Percentiles rank a stretch among this genome's conserved stretches.
Conservation (phyloP, 2,888 invertebrate genomes). For the Pristionchus japonicus region DNA sequence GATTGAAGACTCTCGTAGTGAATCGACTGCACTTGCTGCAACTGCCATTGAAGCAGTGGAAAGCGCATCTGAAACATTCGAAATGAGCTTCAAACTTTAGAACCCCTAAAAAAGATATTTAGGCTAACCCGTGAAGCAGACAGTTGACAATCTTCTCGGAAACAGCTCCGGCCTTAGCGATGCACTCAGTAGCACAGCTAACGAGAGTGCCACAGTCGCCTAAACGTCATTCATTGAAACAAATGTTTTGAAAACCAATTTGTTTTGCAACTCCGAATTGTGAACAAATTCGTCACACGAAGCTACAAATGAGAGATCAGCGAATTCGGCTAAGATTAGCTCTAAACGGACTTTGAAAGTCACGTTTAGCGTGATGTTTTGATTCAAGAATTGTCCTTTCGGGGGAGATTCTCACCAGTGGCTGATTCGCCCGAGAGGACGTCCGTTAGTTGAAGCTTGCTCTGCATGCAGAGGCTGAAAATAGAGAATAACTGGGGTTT, state of each 20-base stretch:
- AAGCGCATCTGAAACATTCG: conserved; percentile 12
- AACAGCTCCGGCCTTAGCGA: conserved; percentile 28
- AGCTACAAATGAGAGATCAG: background rate
- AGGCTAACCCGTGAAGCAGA: conserved; percentile 32
- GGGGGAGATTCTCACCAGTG: conserved; percentile 11
- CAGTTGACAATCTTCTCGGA: conserved; percentile 21
- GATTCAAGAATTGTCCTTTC: background rate
- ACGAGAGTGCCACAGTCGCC: conserved; percentile 32
- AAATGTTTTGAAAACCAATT: background rate
- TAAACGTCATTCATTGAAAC: background rate
- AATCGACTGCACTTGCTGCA: conserved; percentile 43
- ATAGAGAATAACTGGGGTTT: background rate
- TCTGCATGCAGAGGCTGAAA: conserved; percentile 39
- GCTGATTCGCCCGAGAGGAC: conserved; percentile 36
- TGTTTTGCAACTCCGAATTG: background rate
- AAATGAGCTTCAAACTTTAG: too few species aligned
- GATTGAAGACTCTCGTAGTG: conserved; percentile 46
- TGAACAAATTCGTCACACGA: background rate
- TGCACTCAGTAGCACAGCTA: conserved; percentile 35
- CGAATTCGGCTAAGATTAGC: background rate
- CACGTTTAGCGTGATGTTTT: background rate
- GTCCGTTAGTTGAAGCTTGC: conserved; percentile 16
- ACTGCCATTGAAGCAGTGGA: conserved; percentile 42
- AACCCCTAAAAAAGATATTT: too few species aligned
- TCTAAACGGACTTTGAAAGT: background rate